phyloP scores from a whole-genome alignment of 2,888 invertebrate species.

The Mimachlamys varia region DNA sequence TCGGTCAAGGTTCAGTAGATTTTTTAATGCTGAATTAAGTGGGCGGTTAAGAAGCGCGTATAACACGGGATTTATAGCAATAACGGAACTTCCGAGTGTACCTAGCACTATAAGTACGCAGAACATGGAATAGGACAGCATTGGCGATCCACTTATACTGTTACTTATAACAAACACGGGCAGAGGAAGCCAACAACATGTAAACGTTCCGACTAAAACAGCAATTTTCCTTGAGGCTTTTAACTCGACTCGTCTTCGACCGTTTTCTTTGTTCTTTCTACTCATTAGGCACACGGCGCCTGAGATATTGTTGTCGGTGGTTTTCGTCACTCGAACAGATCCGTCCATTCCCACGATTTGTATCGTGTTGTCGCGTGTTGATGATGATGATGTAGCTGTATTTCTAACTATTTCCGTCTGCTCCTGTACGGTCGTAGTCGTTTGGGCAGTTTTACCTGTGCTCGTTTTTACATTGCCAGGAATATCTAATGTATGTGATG shows the following conservation, averaged over 20 bases:
- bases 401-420: too few relatives aligned
- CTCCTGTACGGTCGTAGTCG: background rate
- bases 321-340: slow-evolving; percentile 54
- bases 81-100: slow-evolving; percentile 54
- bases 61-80: slow-evolving; percentile 60
- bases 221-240: slow-evolving; percentile 70
- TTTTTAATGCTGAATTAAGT: slow-evolving; percentile 47
- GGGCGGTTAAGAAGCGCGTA: slow-evolving; percentile 60
- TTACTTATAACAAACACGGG: slow-evolving; percentile 54
- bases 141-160: background rate
- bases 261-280: slow-evolving; percentile 65
- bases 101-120: slow-evolving; percentile 50
- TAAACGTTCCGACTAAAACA: slow-evolving; percentile 57
- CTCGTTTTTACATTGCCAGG: background rate
- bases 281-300: slow-evolving; percentile 74
- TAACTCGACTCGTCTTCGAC: slow-evolving; percentile 69
- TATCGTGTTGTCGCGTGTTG: slow-evolving; percentile 55
- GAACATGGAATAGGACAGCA: slow-evolving; percentile 45
- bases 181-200: slow-evolving; percentile 58
- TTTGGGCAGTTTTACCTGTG: background rate
- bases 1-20: background rate
- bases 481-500: background rate
- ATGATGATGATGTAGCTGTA: background rate
- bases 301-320: slow-evolving; percentile 56
- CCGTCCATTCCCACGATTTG: slow-evolving; percentile 70